Conservation (phyloP, 1,140 invertebrate genomes). For the Cyclargus thomasi region DNA sequence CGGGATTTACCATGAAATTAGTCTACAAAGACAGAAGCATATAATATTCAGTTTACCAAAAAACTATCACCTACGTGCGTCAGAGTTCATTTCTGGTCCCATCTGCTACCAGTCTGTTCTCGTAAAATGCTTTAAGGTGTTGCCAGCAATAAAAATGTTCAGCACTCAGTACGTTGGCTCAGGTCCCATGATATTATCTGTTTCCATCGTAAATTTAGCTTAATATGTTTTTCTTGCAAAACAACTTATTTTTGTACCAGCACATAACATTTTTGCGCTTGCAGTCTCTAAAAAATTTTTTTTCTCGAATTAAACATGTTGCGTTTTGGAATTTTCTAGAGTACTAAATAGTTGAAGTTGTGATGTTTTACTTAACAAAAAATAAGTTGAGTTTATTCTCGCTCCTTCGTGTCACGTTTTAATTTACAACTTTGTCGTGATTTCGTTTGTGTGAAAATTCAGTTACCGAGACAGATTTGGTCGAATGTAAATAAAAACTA, state of each 20-base stretch:
- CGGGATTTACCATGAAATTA: not conserved
- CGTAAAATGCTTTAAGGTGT: constrained; percentile 18
- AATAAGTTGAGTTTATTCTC: not conserved
- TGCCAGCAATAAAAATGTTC: constrained; percentile 17
- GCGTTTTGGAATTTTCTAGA: not conserved
- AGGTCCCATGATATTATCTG: constrained; percentile 8
- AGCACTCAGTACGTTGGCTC: constrained; percentile 19
- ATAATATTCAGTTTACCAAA: not conserved
- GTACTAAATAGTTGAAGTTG: not conserved
- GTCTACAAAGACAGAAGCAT: not conserved
- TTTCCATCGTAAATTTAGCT: not conserved
- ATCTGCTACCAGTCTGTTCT: constrained; percentile 16
- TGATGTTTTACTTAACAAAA: not conserved
- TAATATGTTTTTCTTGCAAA: constrained; percentile 8
- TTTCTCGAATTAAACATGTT: not conserved
- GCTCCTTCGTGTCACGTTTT: not conserved
- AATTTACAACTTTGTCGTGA: not conserved
- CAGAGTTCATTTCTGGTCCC: constrained; percentile 14
- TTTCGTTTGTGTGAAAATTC: not conserved
- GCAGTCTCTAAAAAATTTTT: not conserved
- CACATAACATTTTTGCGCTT: not conserved
- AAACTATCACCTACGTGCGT: not conserved
- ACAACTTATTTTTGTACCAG: not conserved
- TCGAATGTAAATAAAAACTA: not conserved
- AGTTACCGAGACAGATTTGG: not conserved